phyloP scores from a whole-genome alignment of 2,888 invertebrate species.

The Leptopilina myrica region DNA sequence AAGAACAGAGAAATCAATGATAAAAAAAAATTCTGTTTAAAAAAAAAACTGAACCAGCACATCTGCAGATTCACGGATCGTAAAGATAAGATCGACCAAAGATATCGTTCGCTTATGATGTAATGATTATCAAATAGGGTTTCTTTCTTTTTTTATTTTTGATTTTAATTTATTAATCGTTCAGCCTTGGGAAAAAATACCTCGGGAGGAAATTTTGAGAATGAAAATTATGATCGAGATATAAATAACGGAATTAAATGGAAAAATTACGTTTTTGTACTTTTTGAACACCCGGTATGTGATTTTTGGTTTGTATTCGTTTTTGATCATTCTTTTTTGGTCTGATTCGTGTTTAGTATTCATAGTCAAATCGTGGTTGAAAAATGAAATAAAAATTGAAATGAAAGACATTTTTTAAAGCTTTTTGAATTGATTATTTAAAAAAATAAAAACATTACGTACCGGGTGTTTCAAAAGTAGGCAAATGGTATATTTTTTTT shows the following conservation, averaged over 20 bases:
- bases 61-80: slow-evolving; percentile 38
- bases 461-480: too few relatives aligned
- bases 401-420: too few relatives aligned
- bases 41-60: slow-evolving; percentile 25
- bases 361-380: too few relatives aligned
- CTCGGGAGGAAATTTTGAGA: background rate
- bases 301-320: too few relatives aligned
- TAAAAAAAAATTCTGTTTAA: slow-evolving; percentile 14
- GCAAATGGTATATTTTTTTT: too few relatives aligned
- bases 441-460: too few relatives aligned
- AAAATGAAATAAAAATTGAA: too few relatives aligned
- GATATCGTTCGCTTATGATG: slow-evolving; percentile 11
- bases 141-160: background rate
- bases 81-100: slow-evolving; percentile 28
- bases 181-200: background rate
- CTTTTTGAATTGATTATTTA: too few relatives aligned
- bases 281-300: too few relatives aligned
- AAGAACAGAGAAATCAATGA: slow-evolving; percentile 1
- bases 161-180: background rate
- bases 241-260: background rate
- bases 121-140: slow-evolving; percentile 4
- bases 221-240: background rate
- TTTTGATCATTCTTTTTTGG: too few relatives aligned
- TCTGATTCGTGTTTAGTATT: too few relatives aligned
- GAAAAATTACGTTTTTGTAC: too few relatives aligned